Base-by-base conservation (phyloP, 2,113 vertebrate genomes). In the Machaerirhynchus nigripectus region DNA sequence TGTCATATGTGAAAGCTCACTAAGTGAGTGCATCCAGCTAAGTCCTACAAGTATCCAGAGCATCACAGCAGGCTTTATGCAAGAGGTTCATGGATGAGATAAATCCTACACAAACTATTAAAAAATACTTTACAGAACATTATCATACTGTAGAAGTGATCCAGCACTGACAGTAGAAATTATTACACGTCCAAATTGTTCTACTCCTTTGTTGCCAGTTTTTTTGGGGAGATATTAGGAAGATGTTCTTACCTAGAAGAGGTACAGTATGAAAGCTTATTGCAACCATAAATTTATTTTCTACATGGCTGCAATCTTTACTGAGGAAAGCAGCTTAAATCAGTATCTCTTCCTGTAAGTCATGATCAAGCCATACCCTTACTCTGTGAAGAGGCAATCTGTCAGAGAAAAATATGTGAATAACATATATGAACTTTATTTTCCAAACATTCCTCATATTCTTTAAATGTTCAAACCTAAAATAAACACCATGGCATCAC, bases 401-500 rank as follows among this genome's bases (percentile, higher is more conserved):
- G 64, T 89, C 86, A 95, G 55, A 47, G 86, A 96, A 77, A 86
- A 70, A 74, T 2, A 79, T 15, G 7, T 65, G 55, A 79, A 73
- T 89, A 84, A 91, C 42, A 56, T 49, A 60, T 33, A 76, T 82
- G 44, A 94, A 94, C 23, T 95, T 93, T 71, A 75, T 90, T 82
- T 78, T 92, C 19, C 46, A 64, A 91, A 76, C 27, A 71, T 75
- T 89, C 53, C 15, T 83, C 42, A 59, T 56, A 69, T 55, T 89
- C 78, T 76, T 84, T 67, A 91, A 95, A 84, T 87, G 37, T 90
- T 96, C 82, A 57, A 93, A 90, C 39, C 67, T 87, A 90, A 88
- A 96, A 93, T 82, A 95, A 96, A 78, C 40, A 81, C 59, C 17
- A 37, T n/a, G 40, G 57, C n/a, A 85, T 11, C 63, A 30, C 84